Conservation (phyloP, 2,113 vertebrate genomes). For the Dasyprocta punctata region DNA sequence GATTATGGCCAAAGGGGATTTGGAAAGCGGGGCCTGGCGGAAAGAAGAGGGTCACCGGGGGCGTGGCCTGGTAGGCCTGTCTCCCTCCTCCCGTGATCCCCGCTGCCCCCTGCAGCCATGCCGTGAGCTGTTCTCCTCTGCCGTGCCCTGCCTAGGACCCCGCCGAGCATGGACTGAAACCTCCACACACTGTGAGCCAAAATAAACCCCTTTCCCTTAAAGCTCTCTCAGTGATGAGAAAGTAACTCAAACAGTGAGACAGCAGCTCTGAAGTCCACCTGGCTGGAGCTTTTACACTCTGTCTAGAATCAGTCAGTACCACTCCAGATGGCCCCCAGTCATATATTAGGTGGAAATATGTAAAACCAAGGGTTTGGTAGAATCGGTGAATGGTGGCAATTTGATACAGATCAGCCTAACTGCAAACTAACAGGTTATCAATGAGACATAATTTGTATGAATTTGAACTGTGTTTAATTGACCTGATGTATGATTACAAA, state of each 20-base stretch:
- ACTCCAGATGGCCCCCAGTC: accelerated
- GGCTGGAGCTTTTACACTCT: neutral
- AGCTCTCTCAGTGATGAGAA: neutral
- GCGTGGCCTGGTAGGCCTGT: no score
- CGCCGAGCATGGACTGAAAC: no score
- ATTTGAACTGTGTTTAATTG: neutral
- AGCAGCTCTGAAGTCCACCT: neutral
- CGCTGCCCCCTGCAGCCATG: neutral
- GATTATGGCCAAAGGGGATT: neutral
- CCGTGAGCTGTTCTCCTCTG: neutral
- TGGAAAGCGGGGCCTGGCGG: no score
- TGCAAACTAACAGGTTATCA: neutral
- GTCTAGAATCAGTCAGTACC: neutral
- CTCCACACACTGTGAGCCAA: neutral
- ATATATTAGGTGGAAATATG: neutral
- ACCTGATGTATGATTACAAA: neutral
- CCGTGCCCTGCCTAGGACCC: neutral
- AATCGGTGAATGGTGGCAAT: accelerated
- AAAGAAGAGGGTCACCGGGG: neutral
- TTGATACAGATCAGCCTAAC: neutral
- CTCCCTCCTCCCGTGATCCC: neutral
- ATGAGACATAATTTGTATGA: no score
- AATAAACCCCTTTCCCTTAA: neutral
- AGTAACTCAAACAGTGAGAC: neutral
- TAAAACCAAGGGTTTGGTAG: accelerated